phyloP scores from a whole-genome alignment of 37 sponge, comb jelly and placozoan species.

The Mnemiopsis leidyi region DNA sequence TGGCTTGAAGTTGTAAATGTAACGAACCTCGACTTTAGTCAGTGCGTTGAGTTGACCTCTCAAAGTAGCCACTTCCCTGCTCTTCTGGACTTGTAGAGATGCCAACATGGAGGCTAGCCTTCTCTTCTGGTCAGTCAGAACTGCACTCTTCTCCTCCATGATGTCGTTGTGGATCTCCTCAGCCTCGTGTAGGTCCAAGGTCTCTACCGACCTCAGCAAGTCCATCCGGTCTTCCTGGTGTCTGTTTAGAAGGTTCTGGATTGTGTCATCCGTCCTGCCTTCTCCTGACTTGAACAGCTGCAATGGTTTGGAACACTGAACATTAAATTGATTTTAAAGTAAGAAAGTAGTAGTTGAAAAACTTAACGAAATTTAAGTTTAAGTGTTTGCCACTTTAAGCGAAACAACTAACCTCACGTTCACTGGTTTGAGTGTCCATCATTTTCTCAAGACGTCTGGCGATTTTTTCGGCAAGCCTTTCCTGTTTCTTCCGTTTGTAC shows the following conservation, averaged over 20 bases:
- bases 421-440: not conserved
- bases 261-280: slow-evolving; percentile 39
- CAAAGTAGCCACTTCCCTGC: slow-evolving; percentile 50
- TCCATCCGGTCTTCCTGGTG: slow-evolving; percentile 55
- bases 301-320: not conserved
- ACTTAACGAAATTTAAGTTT: not conserved
- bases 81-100: slow-evolving; percentile 43
- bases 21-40: slow-evolving; percentile 57
- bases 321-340: too few relatives aligned
- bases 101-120: slow-evolving; percentile 61
- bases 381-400: not conserved
- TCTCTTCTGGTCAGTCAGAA: slow-evolving; percentile 57
- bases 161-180: slow-evolving; percentile 53
- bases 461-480: slow-evolving; percentile 2
- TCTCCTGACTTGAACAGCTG: slow-evolving; percentile 40
- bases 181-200: not conserved
- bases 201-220: not conserved
- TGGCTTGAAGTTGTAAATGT: too few relatives aligned
- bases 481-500: slow-evolving; percentile 22
- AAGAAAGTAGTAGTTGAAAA: too few relatives aligned
- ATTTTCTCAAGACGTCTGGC: not conserved
- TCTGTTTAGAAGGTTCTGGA: not conserved
- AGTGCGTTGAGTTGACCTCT: slow-evolving; percentile 63
- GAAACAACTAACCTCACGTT: not conserved
- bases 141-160: slow-evolving; percentile 31